Percentiles rank a stretch among this genome's conserved stretches.
Conservation (phyloP, 30 jellyfish, hydroid and myxozoan species). For the Aurelia aurita complex sp. Pacific region DNA sequence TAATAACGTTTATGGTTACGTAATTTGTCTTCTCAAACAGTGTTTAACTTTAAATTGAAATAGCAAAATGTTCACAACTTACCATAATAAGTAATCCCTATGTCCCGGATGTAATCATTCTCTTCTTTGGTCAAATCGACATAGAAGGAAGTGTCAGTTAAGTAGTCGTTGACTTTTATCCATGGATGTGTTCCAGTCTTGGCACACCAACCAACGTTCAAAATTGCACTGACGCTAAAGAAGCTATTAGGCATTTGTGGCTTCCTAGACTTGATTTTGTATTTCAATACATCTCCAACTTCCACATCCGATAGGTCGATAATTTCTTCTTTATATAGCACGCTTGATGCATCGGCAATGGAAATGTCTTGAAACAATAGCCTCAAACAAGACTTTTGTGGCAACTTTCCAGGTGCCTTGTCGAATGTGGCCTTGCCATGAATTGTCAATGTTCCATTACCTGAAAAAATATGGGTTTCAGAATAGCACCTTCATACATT, state of each 20-base stretch:
- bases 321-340: slow-evolving; percentile 16
- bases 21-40: too few relatives aligned
- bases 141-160: slow-evolving; percentile 35
- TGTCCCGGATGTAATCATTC: slow-evolving; percentile 33
- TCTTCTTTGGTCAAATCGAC: slow-evolving; percentile 17
- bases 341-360: slow-evolving; percentile 69
- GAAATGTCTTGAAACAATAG: slow-evolving; percentile 51
- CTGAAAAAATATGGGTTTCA: neutral
- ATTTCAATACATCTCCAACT: slow-evolving; percentile 17
- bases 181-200: slow-evolving; percentile 12
- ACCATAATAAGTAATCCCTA: slow-evolving; percentile 51
- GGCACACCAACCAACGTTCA: slow-evolving; percentile 86
- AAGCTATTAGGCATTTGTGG: slow-evolving; percentile 27
- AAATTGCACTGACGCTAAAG: slow-evolving; percentile 60
- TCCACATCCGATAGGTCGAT: slow-evolving; percentile 53
- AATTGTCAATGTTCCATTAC: slow-evolving; percentile 50
- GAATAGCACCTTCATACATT: too few relatives aligned
- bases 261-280: slow-evolving; percentile 27
- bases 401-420: slow-evolving; percentile 53
- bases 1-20: too few relatives aligned
- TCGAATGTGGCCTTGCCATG: slow-evolving; percentile 61
- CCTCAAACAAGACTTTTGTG: slow-evolving; percentile 68
- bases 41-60: too few relatives aligned
- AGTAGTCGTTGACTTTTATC: slow-evolving; percentile 58
- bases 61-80: slow-evolving; percentile 7